Base-by-base conservation (phyloP, 1,140 invertebrate genomes). In the Paramacrobiotus metropolitanus region DNA sequence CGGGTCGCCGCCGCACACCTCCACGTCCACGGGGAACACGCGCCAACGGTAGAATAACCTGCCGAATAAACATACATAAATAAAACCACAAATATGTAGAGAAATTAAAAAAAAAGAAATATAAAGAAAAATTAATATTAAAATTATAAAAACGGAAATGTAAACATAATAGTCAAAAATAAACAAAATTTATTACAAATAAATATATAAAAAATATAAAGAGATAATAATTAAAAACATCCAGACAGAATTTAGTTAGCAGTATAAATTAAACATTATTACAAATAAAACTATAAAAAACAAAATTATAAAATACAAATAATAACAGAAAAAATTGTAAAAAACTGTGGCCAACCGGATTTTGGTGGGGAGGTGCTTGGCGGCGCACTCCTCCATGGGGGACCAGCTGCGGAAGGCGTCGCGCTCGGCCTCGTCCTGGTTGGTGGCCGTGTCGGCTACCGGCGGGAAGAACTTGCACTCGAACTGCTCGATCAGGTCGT, bases 401-500 rank as follows among this genome's bases (percentile, higher is more conserved):
- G 48, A 20, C 15, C 15, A 55, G 15, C 28, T 24, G 15, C 24
- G 15, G 48, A 20, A 55, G 34, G 34, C 9, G 9, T 9, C 15
- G 15, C 28, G 15, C 48, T 55, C 15, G 9, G n/a, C 9, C 9
- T n/a, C n/a, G 34, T 40, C 34, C 9, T n/a, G 9, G 34, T 9
- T 40, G 9, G 34, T n/a, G 34, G 34, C n/a, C 9, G 15, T 55
- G 48, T 55, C 48, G 24, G 48, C 48, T 20, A 55, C 28, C 15
- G 48, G 15, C 15, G 48, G 48, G 24, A 20, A 55, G 48, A 55
- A 55, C 24, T 55, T 55, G 48, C 48, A 55, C 24, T 55, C 48
- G 28, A 55, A 55, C 48, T 55, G 48, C 24, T 55, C 48, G 48
- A 55, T 55, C 24, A 55, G 24, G 24, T 55, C 48, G 24, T 55